Evolutionary conservation across 2,113 vertebrate genomes (phyloP).

Genomic region (Oryzias melastigma): DNA sequence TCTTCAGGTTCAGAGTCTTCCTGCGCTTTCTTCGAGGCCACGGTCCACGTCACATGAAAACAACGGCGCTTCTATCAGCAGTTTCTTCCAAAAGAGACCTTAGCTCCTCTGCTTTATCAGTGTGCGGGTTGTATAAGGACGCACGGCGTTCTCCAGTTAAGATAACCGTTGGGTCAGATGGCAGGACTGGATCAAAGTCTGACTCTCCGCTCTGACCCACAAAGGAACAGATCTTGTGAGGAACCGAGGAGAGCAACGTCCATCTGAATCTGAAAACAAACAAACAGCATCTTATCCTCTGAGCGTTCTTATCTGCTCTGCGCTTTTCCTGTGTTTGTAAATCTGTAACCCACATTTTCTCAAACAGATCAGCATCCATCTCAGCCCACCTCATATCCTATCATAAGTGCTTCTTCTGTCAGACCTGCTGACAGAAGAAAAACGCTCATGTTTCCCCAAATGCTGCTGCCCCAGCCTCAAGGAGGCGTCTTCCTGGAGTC

Average conservation of each 20-base stretch:
- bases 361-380: too few species aligned
- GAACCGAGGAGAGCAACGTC: neutral
- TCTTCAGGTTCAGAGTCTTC: neutral
- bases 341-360: too few species aligned
- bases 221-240: neutral
- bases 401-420: too few species aligned
- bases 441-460: too few species aligned
- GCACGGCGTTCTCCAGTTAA: neutral
- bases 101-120: conserved; percentile 30
- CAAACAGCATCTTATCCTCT: neutral
- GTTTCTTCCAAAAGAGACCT: conserved; percentile 6
- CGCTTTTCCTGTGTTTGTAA: too few species aligned
- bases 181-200: conserved; percentile 41
- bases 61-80: conserved; percentile 15
- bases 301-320: neutral
- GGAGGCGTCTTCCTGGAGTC: too few species aligned
- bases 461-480: too few species aligned
- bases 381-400: too few species aligned
- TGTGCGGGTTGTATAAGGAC: conserved; percentile 1
- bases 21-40: neutral
- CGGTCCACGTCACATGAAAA: conserved; percentile 3
- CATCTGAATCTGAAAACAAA: neutral
- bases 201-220: conserved; percentile 15
- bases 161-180: conserved; percentile 23
- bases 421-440: too few species aligned